These are phyloP conservation scores for Drosophila pallidifrons DNA, from an alignment of 1,140 invertebrate species.

Conservation along the genomic window DNA sequence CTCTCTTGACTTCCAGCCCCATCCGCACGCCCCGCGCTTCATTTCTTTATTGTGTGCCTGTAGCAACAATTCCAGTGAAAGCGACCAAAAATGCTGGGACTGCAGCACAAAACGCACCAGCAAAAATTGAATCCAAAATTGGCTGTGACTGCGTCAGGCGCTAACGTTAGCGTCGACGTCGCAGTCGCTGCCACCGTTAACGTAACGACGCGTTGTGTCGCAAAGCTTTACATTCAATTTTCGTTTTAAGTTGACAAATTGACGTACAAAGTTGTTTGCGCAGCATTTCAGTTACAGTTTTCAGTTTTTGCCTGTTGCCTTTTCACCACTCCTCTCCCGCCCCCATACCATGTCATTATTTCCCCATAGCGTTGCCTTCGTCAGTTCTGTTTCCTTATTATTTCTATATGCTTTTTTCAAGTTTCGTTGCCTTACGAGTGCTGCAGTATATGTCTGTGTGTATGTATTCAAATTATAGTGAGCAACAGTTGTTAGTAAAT, in stretches of 20 bases:
- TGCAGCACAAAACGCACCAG: slow-evolving; percentile 39
- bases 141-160: slow-evolving; percentile 65
- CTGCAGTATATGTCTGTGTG: slow-evolving; percentile 8
- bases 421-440: slow-evolving; percentile 57
- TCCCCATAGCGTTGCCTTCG: slow-evolving; percentile 37
- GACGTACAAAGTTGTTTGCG: slow-evolving; percentile 83
- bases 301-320: slow-evolving; percentile 67
- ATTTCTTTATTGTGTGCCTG: background rate
- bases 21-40: background rate
- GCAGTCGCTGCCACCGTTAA: slow-evolving; percentile 28
- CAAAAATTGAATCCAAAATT: slow-evolving; percentile 64
- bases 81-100: slow-evolving; percentile 61
- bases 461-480: slow-evolving; percentile 34
- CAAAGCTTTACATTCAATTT: slow-evolving; percentile 82
- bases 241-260: slow-evolving; percentile 81
- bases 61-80: slow-evolving; percentile 43
- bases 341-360: slow-evolving; percentile 1
- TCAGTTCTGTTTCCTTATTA: slow-evolving; percentile 75
- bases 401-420: slow-evolving; percentile 68
- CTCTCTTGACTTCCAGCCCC: slow-evolving; percentile 50
- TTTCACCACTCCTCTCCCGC: slow-evolving; percentile 11
- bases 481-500: background rate
- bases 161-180: slow-evolving; percentile 41
- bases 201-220: slow-evolving; percentile 53
- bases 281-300: slow-evolving; percentile 81